Conservation (phyloP, 2,797 vertebrate genomes). For the Tolypeutes matacus region DNA sequence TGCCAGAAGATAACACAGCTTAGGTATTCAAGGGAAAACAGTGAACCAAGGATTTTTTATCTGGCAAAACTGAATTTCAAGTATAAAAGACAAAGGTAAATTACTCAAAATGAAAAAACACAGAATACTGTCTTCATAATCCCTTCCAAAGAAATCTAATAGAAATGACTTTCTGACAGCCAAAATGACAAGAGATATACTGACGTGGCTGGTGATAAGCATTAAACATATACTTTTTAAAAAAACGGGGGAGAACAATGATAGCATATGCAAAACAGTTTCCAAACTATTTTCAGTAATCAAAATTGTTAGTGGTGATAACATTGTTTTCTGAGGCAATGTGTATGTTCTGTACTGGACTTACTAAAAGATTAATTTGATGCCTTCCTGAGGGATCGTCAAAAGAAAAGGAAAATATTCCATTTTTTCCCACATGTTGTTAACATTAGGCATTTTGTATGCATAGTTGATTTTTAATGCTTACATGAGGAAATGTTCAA, state of each 20-base stretch:
- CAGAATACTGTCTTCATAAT: neutral
- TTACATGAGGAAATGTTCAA: too few species aligned
- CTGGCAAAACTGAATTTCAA: neutral
- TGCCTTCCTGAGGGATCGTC: neutral
- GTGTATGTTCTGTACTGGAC: neutral
- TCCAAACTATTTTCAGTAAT: neutral
- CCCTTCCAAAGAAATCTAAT: neutral
- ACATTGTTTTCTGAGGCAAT: neutral
- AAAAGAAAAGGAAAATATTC: neutral
- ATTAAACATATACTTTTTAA: too few species aligned
- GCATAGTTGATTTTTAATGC: too few species aligned
- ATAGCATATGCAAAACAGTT: neutral
- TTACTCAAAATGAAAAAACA: neutral
- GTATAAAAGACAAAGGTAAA: neutral
- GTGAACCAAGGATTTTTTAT: too few species aligned
- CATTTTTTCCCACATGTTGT: neutral
- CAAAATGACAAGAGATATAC: neutral
- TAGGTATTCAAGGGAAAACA: neutral
- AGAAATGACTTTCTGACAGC: neutral
- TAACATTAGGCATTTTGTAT: neutral
- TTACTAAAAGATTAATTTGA: neutral
- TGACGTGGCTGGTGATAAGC: neutral
- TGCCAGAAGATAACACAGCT: neutral
- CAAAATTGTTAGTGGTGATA: neutral
- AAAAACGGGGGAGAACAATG: too few species aligned